phyloP scores from a whole-genome alignment of 2,113 vertebrate species.

The Ptilonorhynchus violaceus region DNA sequence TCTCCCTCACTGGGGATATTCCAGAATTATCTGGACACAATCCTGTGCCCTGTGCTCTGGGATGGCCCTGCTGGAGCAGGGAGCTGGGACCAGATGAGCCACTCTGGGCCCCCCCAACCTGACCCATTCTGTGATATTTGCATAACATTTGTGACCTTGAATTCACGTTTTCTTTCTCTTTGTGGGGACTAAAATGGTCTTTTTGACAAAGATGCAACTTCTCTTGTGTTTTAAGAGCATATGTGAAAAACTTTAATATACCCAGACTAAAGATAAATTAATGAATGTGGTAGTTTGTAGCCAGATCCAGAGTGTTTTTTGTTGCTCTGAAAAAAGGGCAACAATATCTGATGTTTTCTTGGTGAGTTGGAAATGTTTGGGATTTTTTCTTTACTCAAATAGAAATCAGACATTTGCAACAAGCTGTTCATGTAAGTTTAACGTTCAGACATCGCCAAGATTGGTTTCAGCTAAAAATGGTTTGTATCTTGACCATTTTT shows the following conservation, averaged over 20 bases:
- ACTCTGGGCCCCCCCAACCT: neutral
- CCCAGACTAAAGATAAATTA: neutral
- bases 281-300: neutral
- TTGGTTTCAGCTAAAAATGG: neutral
- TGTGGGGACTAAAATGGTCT: neutral
- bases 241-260: neutral
- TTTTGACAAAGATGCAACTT: neutral
- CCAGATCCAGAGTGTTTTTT: neutral
- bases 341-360: neutral
- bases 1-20: neutral
- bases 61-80: neutral
- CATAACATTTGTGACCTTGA: neutral
- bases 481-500: neutral
- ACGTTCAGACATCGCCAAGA: neutral
- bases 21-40: neutral
- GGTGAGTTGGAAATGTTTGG: neutral
- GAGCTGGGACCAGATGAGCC: neutral
- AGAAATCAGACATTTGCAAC: neutral
- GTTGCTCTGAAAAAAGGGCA: neutral
- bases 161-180: neutral
- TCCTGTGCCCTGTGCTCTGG: neutral
- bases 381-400: neutral
- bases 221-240: neutral
- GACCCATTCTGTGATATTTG: fast-evolving
- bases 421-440: neutral